Percentiles rank a stretch among this genome's conserved stretches.
These are phyloP conservation scores for Nothoprocta perdicaria DNA, from an alignment of 2,113 vertebrate species.

Conservation along the genomic window DNA sequence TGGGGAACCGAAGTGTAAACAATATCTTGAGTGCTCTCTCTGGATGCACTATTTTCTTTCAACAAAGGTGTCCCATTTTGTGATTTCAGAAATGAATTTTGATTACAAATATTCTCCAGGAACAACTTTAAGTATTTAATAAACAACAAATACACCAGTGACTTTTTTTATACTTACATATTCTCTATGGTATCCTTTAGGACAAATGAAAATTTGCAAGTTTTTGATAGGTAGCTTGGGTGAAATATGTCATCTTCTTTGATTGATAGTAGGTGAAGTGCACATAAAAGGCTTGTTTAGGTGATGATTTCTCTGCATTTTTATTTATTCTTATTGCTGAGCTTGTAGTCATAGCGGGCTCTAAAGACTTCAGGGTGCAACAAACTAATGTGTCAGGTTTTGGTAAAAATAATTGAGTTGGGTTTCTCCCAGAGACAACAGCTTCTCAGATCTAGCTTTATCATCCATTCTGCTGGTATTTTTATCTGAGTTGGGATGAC, in stretches of 20 bases:
- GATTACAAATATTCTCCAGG: constrained; percentile 55
- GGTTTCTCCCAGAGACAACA: neutral
- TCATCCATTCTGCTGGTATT: constrained; percentile 15
- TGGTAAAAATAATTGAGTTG: neutral
- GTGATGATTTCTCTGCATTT: neutral
- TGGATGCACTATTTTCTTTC: neutral
- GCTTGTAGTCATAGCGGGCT: neutral
- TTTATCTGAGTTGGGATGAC: constrained; percentile 39
- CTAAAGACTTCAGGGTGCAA: neutral
- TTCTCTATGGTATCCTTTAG: constrained; percentile 14
- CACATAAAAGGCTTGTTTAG: neutral
- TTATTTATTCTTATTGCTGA: neutral
- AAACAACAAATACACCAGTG: constrained; percentile 37
- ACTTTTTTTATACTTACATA: constrained; percentile 41
- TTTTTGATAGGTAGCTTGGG: constrained; percentile 27
- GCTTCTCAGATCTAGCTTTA: constrained; percentile 41
- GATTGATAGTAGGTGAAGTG: neutral
- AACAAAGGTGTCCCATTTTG: constrained; percentile 41
- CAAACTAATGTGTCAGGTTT: neutral
- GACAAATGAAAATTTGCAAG: constrained; percentile 36
- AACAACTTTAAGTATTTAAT: constrained; percentile 41
- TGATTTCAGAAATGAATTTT: constrained; percentile 48
- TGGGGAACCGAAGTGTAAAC: neutral
- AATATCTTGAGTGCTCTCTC: neutral
- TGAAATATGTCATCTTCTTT: constrained; percentile 19